Base-by-base conservation (phyloP, 2,797 vertebrate species). In the Acanthis flammea region DNA sequence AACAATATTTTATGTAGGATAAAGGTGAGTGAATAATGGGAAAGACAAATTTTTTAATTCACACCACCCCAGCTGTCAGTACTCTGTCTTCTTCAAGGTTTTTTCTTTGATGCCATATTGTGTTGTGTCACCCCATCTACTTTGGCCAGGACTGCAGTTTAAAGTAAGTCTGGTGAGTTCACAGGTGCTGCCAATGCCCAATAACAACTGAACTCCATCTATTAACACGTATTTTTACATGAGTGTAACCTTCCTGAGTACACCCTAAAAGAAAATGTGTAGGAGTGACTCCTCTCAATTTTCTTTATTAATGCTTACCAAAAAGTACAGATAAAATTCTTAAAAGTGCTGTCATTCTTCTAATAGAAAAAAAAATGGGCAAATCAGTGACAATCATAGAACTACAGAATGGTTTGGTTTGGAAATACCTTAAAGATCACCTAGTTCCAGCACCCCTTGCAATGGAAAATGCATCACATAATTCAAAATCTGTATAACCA, bases 121-220 rank as follows among this genome's bases (percentile, higher is more conserved):
- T 31, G 6, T 24, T 72, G 23, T 30, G 45, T 6, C 14, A 41
- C 5, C 5, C 12, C 50, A 50, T 28, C 4, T 31, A 28, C 30
- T 68, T 45, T 25, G 19, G 13, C 37, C 14, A 30, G 7, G 24
- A 47, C 7, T 58, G 21, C 30, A 54, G 73, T 50, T 90, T 65
- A 27, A 37, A 54, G 25, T 5, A n/a, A 19, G 13, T 42, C 41
- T 60, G 19, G 14, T 35, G 41, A 24, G 18, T 48, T 88, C 39
- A 15, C 0, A 42, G 35, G 7, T 30, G 7, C 21, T 68, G 25
- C 12, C 13, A 4, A 35, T 48, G 19, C 24, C 19, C 0, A 0
- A 2, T 31, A 44, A 28, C 7, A 19, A 22, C 44, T 58, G 24
- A 79, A 11, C 7, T 27, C 24, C 24, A 8, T 6, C 6, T 35